Conservation (phyloP, 92 coral and sea anemone genomes). For the Montipora capitata region DNA sequence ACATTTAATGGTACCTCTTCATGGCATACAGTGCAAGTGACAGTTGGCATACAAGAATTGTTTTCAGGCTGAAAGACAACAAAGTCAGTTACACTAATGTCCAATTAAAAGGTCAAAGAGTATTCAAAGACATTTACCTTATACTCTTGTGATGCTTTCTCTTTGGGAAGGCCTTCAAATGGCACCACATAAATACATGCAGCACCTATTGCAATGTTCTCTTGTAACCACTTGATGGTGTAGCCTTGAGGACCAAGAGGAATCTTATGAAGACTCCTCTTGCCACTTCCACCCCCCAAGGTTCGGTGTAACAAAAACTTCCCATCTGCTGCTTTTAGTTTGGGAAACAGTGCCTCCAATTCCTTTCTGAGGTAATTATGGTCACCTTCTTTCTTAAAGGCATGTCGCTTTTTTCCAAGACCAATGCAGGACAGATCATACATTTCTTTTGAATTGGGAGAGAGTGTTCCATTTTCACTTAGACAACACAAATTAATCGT, state of each 20-base stretch:
- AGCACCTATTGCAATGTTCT: slow-evolving; percentile 29
- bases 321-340: slow-evolving; percentile 43
- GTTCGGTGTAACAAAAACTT: slow-evolving; percentile 37
- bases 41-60: slow-evolving; percentile 40
- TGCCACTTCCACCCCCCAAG: slow-evolving; percentile 56
- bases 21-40: slow-evolving; percentile 40
- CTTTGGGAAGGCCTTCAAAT: slow-evolving; percentile 26
- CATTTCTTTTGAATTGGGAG: slow-evolving; percentile 38
- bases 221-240: slow-evolving; percentile 41
- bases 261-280: slow-evolving; percentile 39
- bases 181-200: slow-evolving; percentile 56
- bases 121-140: neutral
- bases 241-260: slow-evolving; percentile 57
- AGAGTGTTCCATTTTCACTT: neutral
- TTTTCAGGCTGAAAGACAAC: neutral
- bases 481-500: slow-evolving; percentile 45
- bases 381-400: slow-evolving; percentile 59
- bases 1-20: slow-evolving; percentile 28
- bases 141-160: neutral
- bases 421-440: slow-evolving; percentile 42
- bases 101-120: neutral
- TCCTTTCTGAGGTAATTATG: slow-evolving; percentile 29
- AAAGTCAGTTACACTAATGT: neutral
- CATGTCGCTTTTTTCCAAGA: slow-evolving; percentile 42
- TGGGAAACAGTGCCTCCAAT: slow-evolving; percentile 51